Conservation (phyloP, 2,888 invertebrate genomes). For the Xylota segnis region DNA sequence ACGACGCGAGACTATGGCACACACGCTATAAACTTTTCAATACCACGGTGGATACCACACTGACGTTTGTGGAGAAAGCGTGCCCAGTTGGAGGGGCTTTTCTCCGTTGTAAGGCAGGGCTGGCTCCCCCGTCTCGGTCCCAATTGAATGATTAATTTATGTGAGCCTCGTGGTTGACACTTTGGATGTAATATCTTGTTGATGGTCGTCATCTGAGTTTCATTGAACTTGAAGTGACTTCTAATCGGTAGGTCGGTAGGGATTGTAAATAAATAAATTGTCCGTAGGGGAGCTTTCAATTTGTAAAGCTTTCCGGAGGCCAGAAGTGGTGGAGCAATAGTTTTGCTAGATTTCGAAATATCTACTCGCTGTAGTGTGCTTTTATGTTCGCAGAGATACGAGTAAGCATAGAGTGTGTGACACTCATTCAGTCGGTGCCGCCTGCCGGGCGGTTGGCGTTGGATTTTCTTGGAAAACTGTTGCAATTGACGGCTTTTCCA, state of each 20-base stretch:
- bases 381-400: not conserved
- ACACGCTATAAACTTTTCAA: conserved; percentile 48
- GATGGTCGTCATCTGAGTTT: conserved; percentile 15
- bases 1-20: not conserved
- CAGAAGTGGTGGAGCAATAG: not conserved
- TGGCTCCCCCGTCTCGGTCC: not conserved
- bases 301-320: conserved; percentile 11
- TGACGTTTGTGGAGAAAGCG: conserved; percentile 55
- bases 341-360: not conserved
- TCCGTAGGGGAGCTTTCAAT: conserved; percentile 27
- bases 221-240: conserved; percentile 35
- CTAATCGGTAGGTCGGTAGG: not conserved
- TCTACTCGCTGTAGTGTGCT: not conserved
- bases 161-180: not conserved
- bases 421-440: too few species aligned
- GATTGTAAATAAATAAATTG: conserved; percentile 7
- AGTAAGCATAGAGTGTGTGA: not conserved
- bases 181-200: too few species aligned
- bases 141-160: conserved; percentile 24
- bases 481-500: too few species aligned
- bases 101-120: not conserved
- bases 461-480: too few species aligned
- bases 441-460: too few species aligned
- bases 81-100: not conserved
- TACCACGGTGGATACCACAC: conserved; percentile 38